Evolutionary conservation across 2,888 invertebrate species (phyloP).

Genomic region (Hetaerina titia): DNA sequence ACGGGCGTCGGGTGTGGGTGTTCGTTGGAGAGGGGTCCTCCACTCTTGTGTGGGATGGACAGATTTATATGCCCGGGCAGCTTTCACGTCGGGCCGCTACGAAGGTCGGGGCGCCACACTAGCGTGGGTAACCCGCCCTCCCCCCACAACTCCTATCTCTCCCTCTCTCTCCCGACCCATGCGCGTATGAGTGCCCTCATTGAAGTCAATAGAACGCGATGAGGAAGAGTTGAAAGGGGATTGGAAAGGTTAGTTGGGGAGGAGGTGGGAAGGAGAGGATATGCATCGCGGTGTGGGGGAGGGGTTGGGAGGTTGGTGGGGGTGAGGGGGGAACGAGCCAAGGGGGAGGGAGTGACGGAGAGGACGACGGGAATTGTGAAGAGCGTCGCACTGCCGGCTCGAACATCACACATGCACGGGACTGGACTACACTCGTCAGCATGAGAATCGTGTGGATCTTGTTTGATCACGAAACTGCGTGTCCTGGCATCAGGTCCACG

Average conservation of each 20-base stretch:
- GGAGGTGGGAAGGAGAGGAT: conserved; percentile 18
- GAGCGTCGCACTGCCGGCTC: background rate
- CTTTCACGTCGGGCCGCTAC: conserved; percentile 2
- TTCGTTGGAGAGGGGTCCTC: conserved; percentile 17
- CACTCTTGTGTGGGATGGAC: conserved; percentile 5
- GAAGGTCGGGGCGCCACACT: background rate
- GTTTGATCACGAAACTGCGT: too few species aligned
- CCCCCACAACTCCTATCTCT: background rate
- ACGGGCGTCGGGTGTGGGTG: background rate
- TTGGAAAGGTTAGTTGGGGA: conserved; percentile 34
- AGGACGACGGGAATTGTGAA: conserved; percentile 12
- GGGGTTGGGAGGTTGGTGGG: background rate
- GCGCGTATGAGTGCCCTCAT: conserved; percentile 49
- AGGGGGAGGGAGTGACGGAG: background rate
- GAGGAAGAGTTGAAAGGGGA: conserved; percentile 64
- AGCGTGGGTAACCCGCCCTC: background rate
- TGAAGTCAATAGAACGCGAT: conserved; percentile 62
- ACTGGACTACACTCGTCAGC: background rate
- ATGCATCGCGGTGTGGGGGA: conserved; percentile 16
- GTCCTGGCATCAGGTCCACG: too few species aligned
- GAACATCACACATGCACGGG: conserved; percentile 8
- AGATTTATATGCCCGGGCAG: background rate
- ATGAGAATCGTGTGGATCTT: background rate
- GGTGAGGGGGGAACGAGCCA: background rate
- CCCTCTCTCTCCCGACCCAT: background rate